Percentiles rank a stretch among this genome's conserved stretches.
Evolutionary conservation across 2,113 vertebrate genomes (phyloP).

Genomic region (Varanus salvator): DNA sequence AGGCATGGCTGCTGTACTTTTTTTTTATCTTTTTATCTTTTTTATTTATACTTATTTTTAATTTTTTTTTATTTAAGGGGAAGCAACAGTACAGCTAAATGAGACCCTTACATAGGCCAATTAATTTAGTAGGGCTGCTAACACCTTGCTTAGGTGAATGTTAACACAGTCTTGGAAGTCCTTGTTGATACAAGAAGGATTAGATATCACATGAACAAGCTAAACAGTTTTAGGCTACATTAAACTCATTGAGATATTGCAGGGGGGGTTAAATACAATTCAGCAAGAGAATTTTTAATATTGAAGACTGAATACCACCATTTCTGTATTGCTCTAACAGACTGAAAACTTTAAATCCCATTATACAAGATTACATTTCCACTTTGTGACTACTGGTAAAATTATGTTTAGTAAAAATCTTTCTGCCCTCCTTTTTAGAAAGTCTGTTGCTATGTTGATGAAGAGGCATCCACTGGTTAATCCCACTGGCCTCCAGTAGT

Average conservation of each 20-base stretch:
- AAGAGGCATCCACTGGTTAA: not conserved
- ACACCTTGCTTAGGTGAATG: conserved; percentile 14
- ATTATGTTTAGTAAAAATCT: not conserved
- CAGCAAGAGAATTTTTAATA: not conserved
- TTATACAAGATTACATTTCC: not conserved
- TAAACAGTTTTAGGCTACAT: not conserved
- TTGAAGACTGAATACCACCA: not conserved
- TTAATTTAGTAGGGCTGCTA: not conserved
- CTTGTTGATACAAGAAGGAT: not conserved
- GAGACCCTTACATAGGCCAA: conserved; percentile 30
- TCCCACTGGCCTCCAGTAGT: not conserved
- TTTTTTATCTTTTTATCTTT: no score
- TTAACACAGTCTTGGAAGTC: not conserved
- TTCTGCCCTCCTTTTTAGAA: not conserved
- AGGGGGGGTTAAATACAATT: not conserved
- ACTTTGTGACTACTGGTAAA: not conserved
- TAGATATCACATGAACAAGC: no score
- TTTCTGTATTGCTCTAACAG: not conserved
- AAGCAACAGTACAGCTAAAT: conserved; percentile 46
- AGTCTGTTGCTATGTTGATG: not conserved
- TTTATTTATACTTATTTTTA: no score
- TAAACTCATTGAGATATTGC: not conserved
- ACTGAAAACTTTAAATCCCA: not conserved
- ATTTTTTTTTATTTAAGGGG: conserved; percentile 14
- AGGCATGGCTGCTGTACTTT: conserved; percentile 39